phyloP scores from a whole-genome alignment of 2,888 invertebrate species.

The Lobophora halterata region DNA sequence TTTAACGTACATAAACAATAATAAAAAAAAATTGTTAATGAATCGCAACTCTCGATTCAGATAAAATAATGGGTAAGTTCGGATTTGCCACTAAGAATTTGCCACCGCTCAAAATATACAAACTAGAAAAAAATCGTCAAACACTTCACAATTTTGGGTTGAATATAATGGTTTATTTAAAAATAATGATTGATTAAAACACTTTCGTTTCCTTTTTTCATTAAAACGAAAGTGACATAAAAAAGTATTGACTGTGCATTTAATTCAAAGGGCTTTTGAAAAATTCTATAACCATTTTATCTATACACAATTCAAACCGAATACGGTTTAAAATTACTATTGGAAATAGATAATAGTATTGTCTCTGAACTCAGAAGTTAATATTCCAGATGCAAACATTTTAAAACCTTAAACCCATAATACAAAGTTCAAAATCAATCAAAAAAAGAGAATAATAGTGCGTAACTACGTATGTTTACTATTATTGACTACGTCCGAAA shows the following conservation, averaged over 20 bases:
- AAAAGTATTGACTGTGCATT: constrained; percentile 21
- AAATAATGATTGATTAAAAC: constrained; percentile 6
- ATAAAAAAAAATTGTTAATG: no score
- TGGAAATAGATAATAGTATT: not conserved
- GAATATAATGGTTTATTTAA: no score
- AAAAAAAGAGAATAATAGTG: not conserved
- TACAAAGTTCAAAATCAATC: constrained; percentile 4
- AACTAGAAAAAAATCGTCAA: no score
- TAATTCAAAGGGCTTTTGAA: constrained; percentile 22
- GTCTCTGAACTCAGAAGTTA: not conserved
- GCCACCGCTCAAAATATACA: no score
- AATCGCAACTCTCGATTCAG: no score
- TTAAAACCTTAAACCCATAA: not conserved
- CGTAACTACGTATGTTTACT: constrained; percentile 25
- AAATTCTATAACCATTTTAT: constrained; percentile 19
- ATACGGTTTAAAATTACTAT: constrained; percentile 3
- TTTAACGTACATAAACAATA: no score
- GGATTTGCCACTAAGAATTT: no score
- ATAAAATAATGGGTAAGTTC: no score
- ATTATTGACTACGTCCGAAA: constrained; percentile 16
- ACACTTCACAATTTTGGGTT: no score
- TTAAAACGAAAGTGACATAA: constrained; percentile 29
- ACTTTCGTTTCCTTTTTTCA: constrained; percentile 24
- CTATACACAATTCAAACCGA: constrained; percentile 1
- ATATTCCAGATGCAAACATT: not conserved